Base-by-base conservation (phyloP, 2,113 vertebrate species). In the Epinephelus fuscoguttatus region DNA sequence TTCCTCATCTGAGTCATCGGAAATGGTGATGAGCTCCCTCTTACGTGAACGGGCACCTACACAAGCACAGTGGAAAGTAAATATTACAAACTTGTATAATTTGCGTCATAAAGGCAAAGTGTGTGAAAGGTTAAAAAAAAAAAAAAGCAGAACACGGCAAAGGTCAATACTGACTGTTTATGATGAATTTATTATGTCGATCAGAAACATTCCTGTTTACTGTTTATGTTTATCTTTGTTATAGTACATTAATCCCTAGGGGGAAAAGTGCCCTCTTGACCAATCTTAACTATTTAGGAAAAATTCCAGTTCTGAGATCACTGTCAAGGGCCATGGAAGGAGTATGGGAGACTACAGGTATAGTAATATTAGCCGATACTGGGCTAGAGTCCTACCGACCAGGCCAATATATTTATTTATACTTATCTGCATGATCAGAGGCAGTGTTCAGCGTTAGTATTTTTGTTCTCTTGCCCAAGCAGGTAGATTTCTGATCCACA, bases 1-100 rank as follows among this genome's bases (percentile, higher is more conserved):
- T 72, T 99, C 98, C 80, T 99, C 98, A 62, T 99, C 98, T 0
- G 98, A 99, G 78, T 98, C 97, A 61, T 99, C 97, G 0, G 97
- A 97, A 92, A 98, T 97, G 0, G 90, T 97, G 94, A 98, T 98
- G 80, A 96, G 93, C 17, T 92, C 89, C 60, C 96, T 96, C 85
- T 93, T 91, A 86, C 89, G 93, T 45, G 69, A 6, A 4, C 67
- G 68, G 0, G 90, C 81, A 49, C 92, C 94, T 94, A 23, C 25
- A 72, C 19, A 40, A 6, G 57, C n/a, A 42, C 42, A 50, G 1
- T 4, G 2, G 13, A 11, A 63, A 15, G 10, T 64, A 18, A 72
- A 13, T 33, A 50, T 18, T 15, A 50, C 3, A 12, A 37, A 56
- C 30, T 2, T 27, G 3, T 42, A n/a, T 50, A 1, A 27, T 52